These are phyloP conservation scores for Epinotia bilunana DNA, from an alignment of 2,888 invertebrate genomes.

Conservation along the genomic window DNA sequence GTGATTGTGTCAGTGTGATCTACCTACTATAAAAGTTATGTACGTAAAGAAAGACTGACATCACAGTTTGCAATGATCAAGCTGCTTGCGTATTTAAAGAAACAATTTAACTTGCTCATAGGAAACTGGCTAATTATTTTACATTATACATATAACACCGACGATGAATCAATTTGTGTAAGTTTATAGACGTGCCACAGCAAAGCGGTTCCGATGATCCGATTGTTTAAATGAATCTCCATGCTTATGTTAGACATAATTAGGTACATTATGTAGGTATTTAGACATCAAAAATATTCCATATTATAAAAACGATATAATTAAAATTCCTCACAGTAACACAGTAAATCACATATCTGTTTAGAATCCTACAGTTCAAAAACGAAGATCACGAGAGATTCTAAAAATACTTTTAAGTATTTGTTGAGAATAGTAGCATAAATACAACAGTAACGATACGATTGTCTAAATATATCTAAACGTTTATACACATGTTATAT, in stretches of 20 bases:
- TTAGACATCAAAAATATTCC: constrained; percentile 6
- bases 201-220: neutral
- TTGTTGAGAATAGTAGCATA: constrained; percentile 23
- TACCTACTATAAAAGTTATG: no score
- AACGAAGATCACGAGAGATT: constrained; percentile 8
- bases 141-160: neutral
- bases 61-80: neutral
- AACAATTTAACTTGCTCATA: neutral
- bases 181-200: neutral
- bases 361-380: neutral
- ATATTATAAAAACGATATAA: constrained; percentile 10
- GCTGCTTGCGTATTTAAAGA: neutral
- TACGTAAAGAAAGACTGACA: neutral
- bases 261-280: neutral
- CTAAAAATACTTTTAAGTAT: constrained; percentile 15
- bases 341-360: constrained; percentile 7
- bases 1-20: no score
- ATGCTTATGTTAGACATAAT: neutral
- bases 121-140: neutral
- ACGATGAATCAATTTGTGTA: neutral
- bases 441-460: constrained; percentile 48
- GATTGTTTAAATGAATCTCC: neutral
- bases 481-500: constrained; percentile 52
- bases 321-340: constrained; percentile 13
- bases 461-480: constrained; percentile 51